phyloP scores from a whole-genome alignment of 2,888 invertebrate genomes.

The Lamellibrachia satsuma region DNA sequence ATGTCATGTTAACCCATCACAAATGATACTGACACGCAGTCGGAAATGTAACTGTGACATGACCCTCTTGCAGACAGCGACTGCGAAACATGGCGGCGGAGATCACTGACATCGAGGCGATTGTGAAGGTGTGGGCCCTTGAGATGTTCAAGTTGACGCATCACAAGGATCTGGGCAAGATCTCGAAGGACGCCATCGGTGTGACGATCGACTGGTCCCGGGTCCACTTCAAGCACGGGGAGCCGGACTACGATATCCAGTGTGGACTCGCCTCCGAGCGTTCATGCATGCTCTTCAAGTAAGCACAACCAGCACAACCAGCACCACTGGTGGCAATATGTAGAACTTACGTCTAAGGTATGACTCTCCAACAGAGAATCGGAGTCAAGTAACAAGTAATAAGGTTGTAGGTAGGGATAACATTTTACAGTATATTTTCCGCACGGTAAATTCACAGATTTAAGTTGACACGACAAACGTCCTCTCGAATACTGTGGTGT shows the following conservation, averaged over 20 bases:
- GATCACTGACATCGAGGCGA: slow-evolving; percentile 58
- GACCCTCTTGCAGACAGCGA: background rate
- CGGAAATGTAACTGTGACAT: background rate
- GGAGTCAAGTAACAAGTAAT: background rate
- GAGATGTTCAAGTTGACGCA: slow-evolving; percentile 61
- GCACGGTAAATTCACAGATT: background rate
- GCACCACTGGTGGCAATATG: background rate
- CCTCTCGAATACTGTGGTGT: no score
- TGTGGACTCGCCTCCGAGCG: background rate
- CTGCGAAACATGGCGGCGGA: slow-evolving; percentile 44
- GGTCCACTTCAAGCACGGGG: slow-evolving; percentile 51
- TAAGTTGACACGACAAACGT: no score
- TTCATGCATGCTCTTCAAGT: background rate
- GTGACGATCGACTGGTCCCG: slow-evolving; percentile 59
- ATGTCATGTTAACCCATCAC: no score
- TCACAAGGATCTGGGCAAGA: slow-evolving; percentile 50
- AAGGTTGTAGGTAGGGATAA: background rate
- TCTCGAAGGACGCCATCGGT: slow-evolving; percentile 46
- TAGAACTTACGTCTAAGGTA: background rate
- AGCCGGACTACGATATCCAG: slow-evolving; percentile 49
- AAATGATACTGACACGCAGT: no score
- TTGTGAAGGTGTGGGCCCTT: slow-evolving; percentile 65
- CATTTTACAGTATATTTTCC: background rate
- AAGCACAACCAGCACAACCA: background rate
- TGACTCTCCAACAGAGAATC: background rate